phyloP scores from a whole-genome alignment of 1,140 invertebrate genomes.

The Drosophila carrolli region DNA sequence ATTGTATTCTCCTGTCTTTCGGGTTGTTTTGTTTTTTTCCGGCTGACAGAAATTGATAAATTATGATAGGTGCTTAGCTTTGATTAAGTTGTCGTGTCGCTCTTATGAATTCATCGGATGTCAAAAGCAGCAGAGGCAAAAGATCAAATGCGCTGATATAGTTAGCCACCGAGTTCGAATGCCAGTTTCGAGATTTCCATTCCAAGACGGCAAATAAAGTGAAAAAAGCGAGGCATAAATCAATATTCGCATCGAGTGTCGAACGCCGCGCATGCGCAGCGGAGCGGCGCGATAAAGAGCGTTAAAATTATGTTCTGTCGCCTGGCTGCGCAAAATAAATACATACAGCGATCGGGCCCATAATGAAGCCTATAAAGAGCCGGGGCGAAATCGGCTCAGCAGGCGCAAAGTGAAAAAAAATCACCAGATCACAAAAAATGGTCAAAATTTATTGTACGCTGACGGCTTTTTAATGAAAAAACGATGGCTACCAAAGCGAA shows the following conservation, averaged over 20 bases:
- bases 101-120: slow-evolving; percentile 40
- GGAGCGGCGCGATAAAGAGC: slow-evolving; percentile 75
- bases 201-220: slow-evolving; percentile 9
- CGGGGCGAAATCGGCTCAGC: slow-evolving; percentile 64
- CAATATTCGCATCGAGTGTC: slow-evolving; percentile 60
- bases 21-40: slow-evolving; percentile 52
- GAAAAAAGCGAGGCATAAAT: slow-evolving; percentile 58
- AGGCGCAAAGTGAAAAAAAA: slow-evolving; percentile 63
- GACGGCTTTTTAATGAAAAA: slow-evolving; percentile 83
- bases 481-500: slow-evolving; percentile 78
- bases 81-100: slow-evolving; percentile 70
- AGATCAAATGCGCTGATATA: slow-evolving; percentile 51
- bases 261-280: slow-evolving; percentile 63
- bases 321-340: slow-evolving; percentile 73
- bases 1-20: slow-evolving; percentile 51
- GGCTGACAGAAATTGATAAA: slow-evolving; percentile 69
- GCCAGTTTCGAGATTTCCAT: slow-evolving; percentile 13
- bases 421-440: slow-evolving; percentile 44
- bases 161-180: slow-evolving; percentile 20
- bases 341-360: slow-evolving; percentile 65
- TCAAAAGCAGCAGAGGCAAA: slow-evolving; percentile 12
- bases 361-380: slow-evolving; percentile 75
- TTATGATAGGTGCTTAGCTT: slow-evolving; percentile 59
- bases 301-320: slow-evolving; percentile 81
- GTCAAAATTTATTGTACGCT: slow-evolving; percentile 80